These are phyloP conservation scores for Craseonycteris thonglongyai DNA, from an alignment of 2,113 vertebrate genomes.

Conservation along the genomic window DNA sequence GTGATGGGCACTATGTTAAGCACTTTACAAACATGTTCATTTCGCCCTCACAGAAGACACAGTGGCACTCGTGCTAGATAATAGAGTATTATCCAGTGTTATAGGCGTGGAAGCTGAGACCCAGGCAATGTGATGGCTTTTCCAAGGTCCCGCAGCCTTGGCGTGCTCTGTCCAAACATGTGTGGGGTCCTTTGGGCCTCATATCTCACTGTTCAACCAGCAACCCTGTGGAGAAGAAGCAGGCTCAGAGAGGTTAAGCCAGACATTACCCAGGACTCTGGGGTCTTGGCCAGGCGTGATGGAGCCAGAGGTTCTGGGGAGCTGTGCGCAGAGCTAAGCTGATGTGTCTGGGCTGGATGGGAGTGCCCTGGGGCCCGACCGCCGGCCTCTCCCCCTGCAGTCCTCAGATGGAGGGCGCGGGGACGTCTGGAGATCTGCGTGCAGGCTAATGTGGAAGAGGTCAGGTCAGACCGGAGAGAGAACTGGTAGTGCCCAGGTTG, in stretches of 20 bases:
- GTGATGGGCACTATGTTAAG: neutral
- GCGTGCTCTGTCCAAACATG: neutral
- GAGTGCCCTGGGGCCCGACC: rapidly evolving
- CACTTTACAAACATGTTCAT: neutral
- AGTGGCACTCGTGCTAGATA: no score
- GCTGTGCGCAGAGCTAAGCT: neutral
- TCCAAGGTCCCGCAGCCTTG: neutral
- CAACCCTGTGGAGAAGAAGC: neutral
- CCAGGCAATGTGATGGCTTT: neutral
- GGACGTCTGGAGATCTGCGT: rapidly evolving
- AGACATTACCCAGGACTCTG: neutral
- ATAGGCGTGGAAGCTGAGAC: neutral
- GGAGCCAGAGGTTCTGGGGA: neutral
- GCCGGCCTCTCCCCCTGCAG: neutral
- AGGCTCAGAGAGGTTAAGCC: neutral
- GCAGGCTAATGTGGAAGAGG: neutral
- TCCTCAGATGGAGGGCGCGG: neutral
- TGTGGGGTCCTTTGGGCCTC: neutral
- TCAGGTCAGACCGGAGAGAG: neutral
- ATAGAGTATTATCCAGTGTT: neutral
- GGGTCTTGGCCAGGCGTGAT: neutral
- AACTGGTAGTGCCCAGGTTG: neutral
- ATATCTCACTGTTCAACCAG: neutral
- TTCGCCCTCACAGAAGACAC: neutral
- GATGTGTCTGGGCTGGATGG: neutral